Evolutionary conservation across 2,113 vertebrate species (phyloP), one percentile per base, ranked within the genome.

Genomic region (Glaucidium brasilianum): DNA sequence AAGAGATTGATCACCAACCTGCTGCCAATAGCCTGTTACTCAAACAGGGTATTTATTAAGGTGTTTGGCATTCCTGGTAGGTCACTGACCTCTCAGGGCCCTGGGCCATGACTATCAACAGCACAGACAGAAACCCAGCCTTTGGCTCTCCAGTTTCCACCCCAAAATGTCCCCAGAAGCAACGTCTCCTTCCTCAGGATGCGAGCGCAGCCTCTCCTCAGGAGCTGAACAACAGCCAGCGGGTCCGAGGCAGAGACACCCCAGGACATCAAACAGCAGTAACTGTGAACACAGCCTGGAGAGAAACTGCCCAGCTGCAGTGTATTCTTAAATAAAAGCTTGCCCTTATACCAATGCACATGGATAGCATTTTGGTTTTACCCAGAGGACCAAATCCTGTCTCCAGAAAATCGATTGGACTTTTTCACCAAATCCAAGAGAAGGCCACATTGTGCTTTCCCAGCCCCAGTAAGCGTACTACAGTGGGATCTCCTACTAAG

Each of bases 41-140:
- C 63, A 59, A 12, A 49, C 12, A 6, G 1, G 2, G 1, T 15
- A 35, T 76, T 53, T 49, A 13, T 47, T 9, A 4, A 0, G 5
- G 16, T 13, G 49, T 27, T 47, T 3, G n/a, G 30, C 13, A 26
- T 17, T 41, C 27, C 64, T 6, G 20, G 35, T 1, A 41, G 64
- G n/a, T 6, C 77, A 19, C 23, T 3, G 41, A 19, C 47, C 72
- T 20, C 47, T 23, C 34, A 4, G 23, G 53, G 23, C 41, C 22
- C 64, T 8, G 26, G 43, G 58, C 29, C 19, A 4, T 0, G 11
- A 20, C 29, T 49, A 1, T 16, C 2, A 32, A 34, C 66, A 56
- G 32, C 2, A 0, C 15, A 22, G 56, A 17, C 29, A 50, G 43
- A 82, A 83, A 64, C 5, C 27, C 58, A 50, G 34, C 14, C 58